Base-by-base conservation (phyloP, 1,140 invertebrate genomes). In the Bombus waltoni region DNA sequence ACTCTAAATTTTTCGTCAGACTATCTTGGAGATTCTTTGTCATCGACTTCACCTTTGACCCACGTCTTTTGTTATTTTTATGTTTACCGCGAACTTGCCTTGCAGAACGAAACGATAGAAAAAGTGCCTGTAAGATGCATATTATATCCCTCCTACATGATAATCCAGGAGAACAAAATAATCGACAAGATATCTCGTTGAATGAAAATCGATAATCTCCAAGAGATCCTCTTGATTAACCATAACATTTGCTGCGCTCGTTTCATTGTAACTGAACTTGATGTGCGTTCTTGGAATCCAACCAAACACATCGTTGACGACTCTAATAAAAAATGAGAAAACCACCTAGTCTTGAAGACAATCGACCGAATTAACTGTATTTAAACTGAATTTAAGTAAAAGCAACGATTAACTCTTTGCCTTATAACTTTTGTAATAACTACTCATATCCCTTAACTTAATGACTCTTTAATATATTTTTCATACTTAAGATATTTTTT, bases 1-100 rank as follows among this genome's bases (percentile, higher is more conserved):
- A 13, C 1, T 75, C 47, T 2, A 18, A 38, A 35, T 47, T 25
- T 59, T 32, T 11, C 25, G 18, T 1, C 66, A 28, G 57, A 76
- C 75, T 86, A 86, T 86, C 73, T 25, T 53, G 47, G 1, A 42
- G 18, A 71, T 77, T 57, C 40, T 83, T 83, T 83, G 47, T 83
- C 85, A 76, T 47, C 59, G 22, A 40, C 35, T 10, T 82, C 53
- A 76, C 73, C 73, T 76, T 83, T 83, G 66, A 59, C 73, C 59
- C 22, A 10, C 11, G 38, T 2, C 59, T 38, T 86, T 80, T 81
- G 44, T 83, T 77, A 25, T 62, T 73, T 40, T n/a, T 71, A 35
- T 74, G 72, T 83, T 77, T 86, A 86, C 83, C 85, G 28, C 44
- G 18, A 53, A 82, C 22, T 65, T 44, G 66, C 4, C 2, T 66